phyloP scores from a whole-genome alignment of 2,888 invertebrate species.

The Rotaria magnacalcarata region DNA sequence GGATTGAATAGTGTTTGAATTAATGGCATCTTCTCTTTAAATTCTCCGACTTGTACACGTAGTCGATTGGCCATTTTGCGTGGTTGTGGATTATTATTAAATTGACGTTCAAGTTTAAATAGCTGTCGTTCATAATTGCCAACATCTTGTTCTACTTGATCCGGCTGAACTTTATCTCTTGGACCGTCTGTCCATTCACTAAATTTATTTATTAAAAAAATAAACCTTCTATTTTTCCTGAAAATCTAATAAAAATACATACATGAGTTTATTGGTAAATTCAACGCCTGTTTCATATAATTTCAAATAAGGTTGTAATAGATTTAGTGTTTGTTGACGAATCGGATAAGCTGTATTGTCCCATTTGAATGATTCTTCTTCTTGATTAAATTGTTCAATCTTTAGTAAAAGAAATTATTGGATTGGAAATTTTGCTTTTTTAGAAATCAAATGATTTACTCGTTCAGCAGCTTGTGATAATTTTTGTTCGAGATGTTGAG shows the following conservation, averaged over 20 bases:
- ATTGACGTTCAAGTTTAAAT: constrained; percentile 80
- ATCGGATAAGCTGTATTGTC: constrained; percentile 81
- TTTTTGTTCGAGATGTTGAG: constrained; percentile 71
- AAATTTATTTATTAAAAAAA: background rate
- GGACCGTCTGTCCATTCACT: constrained; percentile 75
- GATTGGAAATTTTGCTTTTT: constrained; percentile 50
- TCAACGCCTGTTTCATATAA: constrained; percentile 82
- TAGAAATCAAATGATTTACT: constrained; percentile 37
- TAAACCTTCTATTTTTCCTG: too few relatives aligned
- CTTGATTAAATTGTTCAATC: constrained; percentile 83
- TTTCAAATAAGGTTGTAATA: constrained; percentile 76
- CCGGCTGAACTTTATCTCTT: constrained; percentile 79
- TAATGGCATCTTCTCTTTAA: constrained; percentile 75
- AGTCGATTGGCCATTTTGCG: constrained; percentile 68
- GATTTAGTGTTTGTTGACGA: constrained; percentile 71
- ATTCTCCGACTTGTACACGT: constrained; percentile 74
- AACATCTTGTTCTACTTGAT: constrained; percentile 77
- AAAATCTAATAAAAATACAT: background rate
- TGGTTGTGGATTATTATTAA: constrained; percentile 72
- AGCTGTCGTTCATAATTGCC: constrained; percentile 71
- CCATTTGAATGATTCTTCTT: constrained; percentile 81
- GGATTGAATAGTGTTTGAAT: constrained; percentile 88
- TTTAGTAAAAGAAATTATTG: constrained; percentile 45
- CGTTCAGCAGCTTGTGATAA: constrained; percentile 71
- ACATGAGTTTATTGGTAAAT: constrained; percentile 69